Percentiles rank a stretch among this genome's conserved stretches.
Conservation (phyloP, 2,888 invertebrate species). For the Glyphotaelius pellucidus region DNA sequence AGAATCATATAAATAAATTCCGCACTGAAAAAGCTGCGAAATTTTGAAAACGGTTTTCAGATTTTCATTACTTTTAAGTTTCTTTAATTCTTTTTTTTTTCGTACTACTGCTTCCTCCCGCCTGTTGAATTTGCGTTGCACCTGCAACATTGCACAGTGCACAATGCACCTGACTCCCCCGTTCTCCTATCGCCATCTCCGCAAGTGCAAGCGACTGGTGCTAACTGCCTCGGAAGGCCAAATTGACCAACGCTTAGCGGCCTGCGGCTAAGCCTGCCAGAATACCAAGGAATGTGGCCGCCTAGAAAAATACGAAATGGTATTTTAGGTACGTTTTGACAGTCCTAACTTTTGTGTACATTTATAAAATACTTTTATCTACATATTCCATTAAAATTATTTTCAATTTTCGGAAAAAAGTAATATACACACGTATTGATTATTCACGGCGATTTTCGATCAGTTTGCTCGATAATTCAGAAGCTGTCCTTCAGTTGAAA, state of each 20-base stretch:
- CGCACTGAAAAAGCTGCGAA: too few relatives aligned
- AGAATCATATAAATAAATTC: too few relatives aligned
- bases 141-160: conserved; percentile 1
- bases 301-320: not conserved
- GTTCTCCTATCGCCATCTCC: conserved; percentile 15
- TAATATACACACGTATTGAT: not conserved
- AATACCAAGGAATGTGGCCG: not conserved
- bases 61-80: not conserved
- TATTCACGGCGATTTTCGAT: not conserved
- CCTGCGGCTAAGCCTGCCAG: conserved; percentile 10
- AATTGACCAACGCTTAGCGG: conserved; percentile 2
- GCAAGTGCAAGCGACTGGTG: not conserved
- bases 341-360: not conserved
- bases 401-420: too few relatives aligned
- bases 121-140: not conserved
- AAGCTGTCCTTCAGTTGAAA: not conserved
- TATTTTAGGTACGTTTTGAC: not conserved
- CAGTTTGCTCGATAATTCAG: not conserved
- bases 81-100: not conserved
- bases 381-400: not conserved
- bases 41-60: too few relatives aligned
- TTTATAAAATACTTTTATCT: not conserved
- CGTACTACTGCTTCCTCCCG: not conserved
- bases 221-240: conserved; percentile 20
- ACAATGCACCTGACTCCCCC: conserved; percentile 27